Percentiles rank a stretch among this genome's conserved stretches.
phyloP scores from a whole-genome alignment of 1,140 invertebrate genomes.

The Tenebrio molitor region DNA sequence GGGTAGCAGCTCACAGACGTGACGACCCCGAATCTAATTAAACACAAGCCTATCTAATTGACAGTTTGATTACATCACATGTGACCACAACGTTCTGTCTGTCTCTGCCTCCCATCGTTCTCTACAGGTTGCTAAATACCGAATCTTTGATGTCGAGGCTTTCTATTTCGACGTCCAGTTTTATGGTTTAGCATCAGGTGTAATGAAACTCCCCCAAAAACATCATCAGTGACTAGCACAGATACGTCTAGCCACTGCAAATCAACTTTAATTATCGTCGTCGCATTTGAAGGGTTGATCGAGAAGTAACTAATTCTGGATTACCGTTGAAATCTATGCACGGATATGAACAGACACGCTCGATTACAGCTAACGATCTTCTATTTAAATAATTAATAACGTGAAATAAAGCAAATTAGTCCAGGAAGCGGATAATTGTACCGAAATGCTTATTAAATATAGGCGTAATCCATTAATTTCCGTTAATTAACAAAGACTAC shows the following conservation, averaged over 20 bases:
- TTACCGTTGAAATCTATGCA: too few species aligned
- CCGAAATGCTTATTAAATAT: slow-evolving; percentile 46
- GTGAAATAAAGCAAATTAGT: slow-evolving; percentile 48
- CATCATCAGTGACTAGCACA: too few species aligned
- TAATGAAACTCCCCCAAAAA: slow-evolving; percentile 6
- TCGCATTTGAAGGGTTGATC: too few species aligned
- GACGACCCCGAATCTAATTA: slow-evolving; percentile 54
- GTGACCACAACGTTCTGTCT: slow-evolving; percentile 49
- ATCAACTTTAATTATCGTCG: too few species aligned
- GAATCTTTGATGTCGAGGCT: slow-evolving; percentile 30
- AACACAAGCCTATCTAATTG: slow-evolving; percentile 57
- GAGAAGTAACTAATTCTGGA: too few species aligned
- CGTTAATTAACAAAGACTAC: slow-evolving; percentile 48
- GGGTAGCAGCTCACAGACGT: slow-evolving; percentile 50
- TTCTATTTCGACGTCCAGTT: slow-evolving; percentile 22
- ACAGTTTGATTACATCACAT: slow-evolving; percentile 58
- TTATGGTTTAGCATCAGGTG: not conserved
- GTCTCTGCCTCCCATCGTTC: slow-evolving; percentile 36
- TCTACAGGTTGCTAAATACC: slow-evolving; percentile 34
- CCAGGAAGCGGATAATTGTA: slow-evolving; percentile 43
- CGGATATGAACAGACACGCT: slow-evolving; percentile 36
- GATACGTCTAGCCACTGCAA: too few species aligned
- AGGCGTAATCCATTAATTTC: slow-evolving; percentile 51
- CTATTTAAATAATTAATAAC: slow-evolving; percentile 47
- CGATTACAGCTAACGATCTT: slow-evolving; percentile 44